Evolutionary conservation across 2,797 vertebrate species (phyloP).

Genomic region (Darevskia mixta): DNA sequence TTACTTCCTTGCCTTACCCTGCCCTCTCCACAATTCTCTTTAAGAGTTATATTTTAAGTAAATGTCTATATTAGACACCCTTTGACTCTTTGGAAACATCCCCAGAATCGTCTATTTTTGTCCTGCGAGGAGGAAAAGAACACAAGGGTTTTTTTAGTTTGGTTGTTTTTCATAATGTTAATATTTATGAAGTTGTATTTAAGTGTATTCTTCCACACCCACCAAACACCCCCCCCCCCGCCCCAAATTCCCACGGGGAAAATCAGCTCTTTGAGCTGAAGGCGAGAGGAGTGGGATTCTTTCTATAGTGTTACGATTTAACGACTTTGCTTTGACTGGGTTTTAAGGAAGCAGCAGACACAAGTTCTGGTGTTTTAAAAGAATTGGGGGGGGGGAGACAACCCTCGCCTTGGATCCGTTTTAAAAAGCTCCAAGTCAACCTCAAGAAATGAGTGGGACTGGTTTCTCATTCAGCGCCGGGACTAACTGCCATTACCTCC

Average conservation of each 20-base stretch:
- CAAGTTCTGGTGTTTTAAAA: background rate
- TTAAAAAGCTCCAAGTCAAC: background rate
- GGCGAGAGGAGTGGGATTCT: background rate
- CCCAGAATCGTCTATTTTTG: slow-evolving; percentile 20
- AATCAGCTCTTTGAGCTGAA: slow-evolving; percentile 31
- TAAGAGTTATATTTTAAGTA: slow-evolving; percentile 34
- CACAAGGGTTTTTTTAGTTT: slow-evolving; percentile 29
- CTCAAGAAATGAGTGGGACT: too few relatives aligned
- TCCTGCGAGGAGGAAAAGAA: slow-evolving; percentile 66
- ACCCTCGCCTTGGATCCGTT: too few relatives aligned
- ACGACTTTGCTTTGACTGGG: slow-evolving; percentile 70
- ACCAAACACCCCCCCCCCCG: background rate
- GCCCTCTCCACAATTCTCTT: background rate
- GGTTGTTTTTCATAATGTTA: slow-evolving; percentile 64
- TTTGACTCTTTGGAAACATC: background rate
- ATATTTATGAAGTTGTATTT: slow-evolving; percentile 81
- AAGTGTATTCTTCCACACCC: slow-evolving; percentile 56
- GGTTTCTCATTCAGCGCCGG: background rate
- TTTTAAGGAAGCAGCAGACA: slow-evolving; percentile 49
- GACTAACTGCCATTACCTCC: background rate
- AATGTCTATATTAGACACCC: slow-evolving; percentile 82
- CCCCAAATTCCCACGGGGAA: slow-evolving; percentile 36
- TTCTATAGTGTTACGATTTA: slow-evolving; percentile 51
- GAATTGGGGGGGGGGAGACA: background rate
- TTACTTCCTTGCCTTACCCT: background rate